phyloP scores from a whole-genome alignment of 2,888 invertebrate genomes.

The Euproctis similis region DNA sequence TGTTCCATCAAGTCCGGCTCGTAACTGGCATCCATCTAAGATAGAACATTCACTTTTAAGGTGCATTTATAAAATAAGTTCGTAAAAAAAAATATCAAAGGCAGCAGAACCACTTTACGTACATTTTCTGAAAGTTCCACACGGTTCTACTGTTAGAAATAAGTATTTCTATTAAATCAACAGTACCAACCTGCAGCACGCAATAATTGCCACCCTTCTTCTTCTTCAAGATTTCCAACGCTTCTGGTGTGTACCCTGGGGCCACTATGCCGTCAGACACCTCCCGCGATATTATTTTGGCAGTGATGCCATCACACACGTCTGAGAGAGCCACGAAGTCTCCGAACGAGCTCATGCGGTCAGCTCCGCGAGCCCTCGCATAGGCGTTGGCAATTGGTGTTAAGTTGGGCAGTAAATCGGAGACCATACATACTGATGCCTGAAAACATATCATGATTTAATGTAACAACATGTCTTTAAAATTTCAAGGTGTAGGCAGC shows the following conservation, averaged over 20 bases:
- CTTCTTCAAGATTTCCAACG: slow-evolving; percentile 89
- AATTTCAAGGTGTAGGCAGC: no score
- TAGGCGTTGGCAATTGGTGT: slow-evolving; percentile 93
- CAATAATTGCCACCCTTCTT: slow-evolving; percentile 97
- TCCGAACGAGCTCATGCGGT: slow-evolving; percentile 99
- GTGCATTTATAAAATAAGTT: no score
- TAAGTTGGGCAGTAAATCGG: slow-evolving; percentile 83
- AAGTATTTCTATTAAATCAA: no score
- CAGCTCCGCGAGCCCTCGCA: slow-evolving; percentile 96
- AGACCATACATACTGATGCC: slow-evolving; percentile 95
- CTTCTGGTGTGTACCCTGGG: slow-evolving; percentile 90
- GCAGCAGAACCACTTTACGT: no score
- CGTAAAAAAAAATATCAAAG: no score
- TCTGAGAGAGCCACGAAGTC: slow-evolving; percentile 98
- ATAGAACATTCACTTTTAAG: no score
- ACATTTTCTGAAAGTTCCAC: no score
- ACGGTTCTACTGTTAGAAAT: neutral
- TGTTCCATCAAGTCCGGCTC: slow-evolving; percentile 88
- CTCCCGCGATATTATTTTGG: slow-evolving; percentile 92
- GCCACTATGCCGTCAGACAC: slow-evolving; percentile 99
- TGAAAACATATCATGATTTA: no score
- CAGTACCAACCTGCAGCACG: slow-evolving; percentile 79
- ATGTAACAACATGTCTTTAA: no score
- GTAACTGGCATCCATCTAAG: slow-evolving; percentile 92
- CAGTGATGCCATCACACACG: slow-evolving; percentile 91